Conservation (phyloP, 2,797 vertebrate genomes). For the Borostomias antarcticus region DNA sequence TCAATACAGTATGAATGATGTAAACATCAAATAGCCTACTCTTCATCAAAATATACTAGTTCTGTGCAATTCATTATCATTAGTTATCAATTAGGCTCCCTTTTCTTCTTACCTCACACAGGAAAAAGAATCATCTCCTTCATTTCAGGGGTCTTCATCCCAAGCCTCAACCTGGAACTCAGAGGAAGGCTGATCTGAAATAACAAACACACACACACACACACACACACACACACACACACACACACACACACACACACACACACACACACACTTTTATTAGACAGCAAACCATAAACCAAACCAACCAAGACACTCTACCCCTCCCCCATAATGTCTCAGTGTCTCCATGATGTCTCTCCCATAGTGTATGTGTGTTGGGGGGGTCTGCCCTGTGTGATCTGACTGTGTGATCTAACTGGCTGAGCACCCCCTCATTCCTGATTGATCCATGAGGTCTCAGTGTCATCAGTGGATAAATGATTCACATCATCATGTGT, state of each 20-base stretch:
- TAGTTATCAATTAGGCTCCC: too few relatives aligned
- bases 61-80: too few relatives aligned
- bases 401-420: too few relatives aligned
- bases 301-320: too few relatives aligned
- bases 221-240: neutral
- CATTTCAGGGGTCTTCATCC: slow-evolving; percentile 9
- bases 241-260: neutral
- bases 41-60: too few relatives aligned
- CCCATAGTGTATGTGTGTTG: too few relatives aligned
- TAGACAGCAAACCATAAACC: neutral
- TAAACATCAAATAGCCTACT: too few relatives aligned
- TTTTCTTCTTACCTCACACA: slow-evolving; percentile 35
- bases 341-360: neutral
- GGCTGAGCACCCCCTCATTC: neutral
- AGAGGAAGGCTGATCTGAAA: neutral
- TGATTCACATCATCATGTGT: neutral
- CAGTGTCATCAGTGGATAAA: neutral
- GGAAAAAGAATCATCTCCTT: slow-evolving; percentile 24
- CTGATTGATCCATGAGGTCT: neutral
- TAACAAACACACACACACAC: neutral
- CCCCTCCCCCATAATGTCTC: neutral
- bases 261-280: neutral
- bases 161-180: slow-evolving; percentile 17
- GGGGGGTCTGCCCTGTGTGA: too few relatives aligned
- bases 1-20: too few relatives aligned